Base-by-base conservation (phyloP, 2,113 vertebrate genomes). In the Mungos mungo region DNA sequence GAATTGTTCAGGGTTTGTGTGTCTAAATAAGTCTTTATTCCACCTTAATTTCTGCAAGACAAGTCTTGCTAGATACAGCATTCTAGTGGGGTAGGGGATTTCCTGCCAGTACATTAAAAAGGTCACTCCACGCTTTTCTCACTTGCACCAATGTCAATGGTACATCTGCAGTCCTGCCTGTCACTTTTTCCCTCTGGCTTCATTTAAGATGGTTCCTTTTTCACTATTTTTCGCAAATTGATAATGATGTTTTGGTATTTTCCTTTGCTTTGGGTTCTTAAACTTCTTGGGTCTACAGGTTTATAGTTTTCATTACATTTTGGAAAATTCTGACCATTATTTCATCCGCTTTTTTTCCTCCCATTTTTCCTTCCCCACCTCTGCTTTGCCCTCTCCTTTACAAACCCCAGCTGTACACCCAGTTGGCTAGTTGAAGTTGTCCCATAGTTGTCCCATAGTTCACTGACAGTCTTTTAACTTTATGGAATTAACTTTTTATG, bases 51-150 rank as follows among this genome's bases (percentile, higher is more conserved):
- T 82, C 38, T 68, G 2, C 74, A 83, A 52, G 15, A 38, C 4
- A 83, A 45, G 60, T 83, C 12, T 83, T 60, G 7, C 25, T 31
- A 35, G 14, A 45, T 23, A 29, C 4, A 63, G 38, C 21, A 69
- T 21, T 81, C 35, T 47, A 19, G 19, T 31, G 16, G 74, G 54
- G 8, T n/a, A 33, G 14, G 1, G 12, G 7, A 35, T 81, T 63
- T 92, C n/a, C 52, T 29, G 6, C 31, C 16, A 50, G 33, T 35
- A 19, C 1, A 41, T 14, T 63, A 31, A 85, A 68, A 10, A 83
- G 1, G 1, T 27, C 9, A 1, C 0, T 4, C 23, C 2, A 13
- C 3, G 33, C 4, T 79, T 6, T 31, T 69, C 25, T 31, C 3
- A 29, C 27, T 88, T 68, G 14, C 12, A 77, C 19, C 10, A 8